These are phyloP conservation scores for Etheostoma perlongum DNA, from an alignment of 2,797 vertebrate genomes.

Conservation along the genomic window DNA sequence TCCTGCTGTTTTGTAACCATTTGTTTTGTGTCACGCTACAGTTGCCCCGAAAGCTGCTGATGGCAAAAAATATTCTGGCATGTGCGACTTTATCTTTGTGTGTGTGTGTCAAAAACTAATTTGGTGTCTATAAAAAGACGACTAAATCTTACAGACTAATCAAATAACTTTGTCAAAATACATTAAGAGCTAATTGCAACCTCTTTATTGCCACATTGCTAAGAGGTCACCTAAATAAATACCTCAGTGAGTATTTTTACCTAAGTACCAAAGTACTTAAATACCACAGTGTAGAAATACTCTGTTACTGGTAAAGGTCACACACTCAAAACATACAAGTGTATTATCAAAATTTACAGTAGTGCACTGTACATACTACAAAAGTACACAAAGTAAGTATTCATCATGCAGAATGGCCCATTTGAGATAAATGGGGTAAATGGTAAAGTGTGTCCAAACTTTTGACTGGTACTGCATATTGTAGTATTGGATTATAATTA, in stretches of 20 bases:
- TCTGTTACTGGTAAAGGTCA: too few species aligned
- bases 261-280: neutral
- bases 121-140: constrained; percentile 52
- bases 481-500: too few species aligned
- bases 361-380: too few species aligned
- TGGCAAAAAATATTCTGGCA: constrained; percentile 61
- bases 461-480: too few species aligned
- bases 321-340: too few species aligned
- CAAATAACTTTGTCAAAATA: constrained; percentile 44
- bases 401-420: too few species aligned
- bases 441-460: too few species aligned
- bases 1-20: constrained; percentile 17
- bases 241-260: neutral
- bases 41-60: constrained; percentile 39
- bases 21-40: constrained; percentile 44
- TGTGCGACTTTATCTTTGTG: constrained; percentile 68
- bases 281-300: neutral
- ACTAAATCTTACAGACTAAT: constrained; percentile 33
- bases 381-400: too few species aligned
- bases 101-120: constrained; percentile 19
- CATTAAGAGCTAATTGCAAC: constrained; percentile 34
- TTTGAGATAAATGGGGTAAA: too few species aligned
- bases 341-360: too few species aligned
- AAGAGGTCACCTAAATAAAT: constrained; percentile 27
- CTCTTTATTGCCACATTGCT: constrained; percentile 44